These are phyloP conservation scores for Heteromormyrus szaboi DNA, from an alignment of 2,797 vertebrate genomes.

Conservation along the genomic window DNA sequence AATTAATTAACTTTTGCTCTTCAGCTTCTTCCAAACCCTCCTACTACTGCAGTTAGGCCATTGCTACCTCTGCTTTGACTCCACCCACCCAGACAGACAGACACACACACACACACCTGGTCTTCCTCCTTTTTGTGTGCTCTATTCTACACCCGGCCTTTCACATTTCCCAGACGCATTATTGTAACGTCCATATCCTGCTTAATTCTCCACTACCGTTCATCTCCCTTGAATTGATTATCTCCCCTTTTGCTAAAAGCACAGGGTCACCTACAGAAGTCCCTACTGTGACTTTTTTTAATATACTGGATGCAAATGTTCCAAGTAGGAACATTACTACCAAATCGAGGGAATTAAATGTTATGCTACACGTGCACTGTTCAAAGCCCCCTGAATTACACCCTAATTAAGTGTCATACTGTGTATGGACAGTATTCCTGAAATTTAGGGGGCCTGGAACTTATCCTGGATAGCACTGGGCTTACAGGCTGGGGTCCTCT, in stretches of 20 bases:
- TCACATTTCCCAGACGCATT: not conserved
- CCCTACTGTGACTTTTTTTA: not conserved
- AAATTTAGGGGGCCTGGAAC: not conserved
- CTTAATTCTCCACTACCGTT: not conserved
- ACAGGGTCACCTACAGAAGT: not conserved
- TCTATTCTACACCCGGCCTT: not conserved
- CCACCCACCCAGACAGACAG: not conserved
- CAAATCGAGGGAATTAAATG: not conserved
- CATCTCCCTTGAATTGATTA: not conserved
- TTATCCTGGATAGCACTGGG: not conserved
- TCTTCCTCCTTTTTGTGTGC: not conserved
- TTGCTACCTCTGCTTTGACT: not conserved
- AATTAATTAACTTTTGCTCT: constrained; percentile 1
- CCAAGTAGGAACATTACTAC: not conserved
- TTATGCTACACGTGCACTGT: not conserved
- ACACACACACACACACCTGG: not conserved
- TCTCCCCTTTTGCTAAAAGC: not conserved
- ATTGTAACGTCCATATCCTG: not conserved
- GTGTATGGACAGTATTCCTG: not conserved
- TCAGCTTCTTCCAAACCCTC: not conserved
- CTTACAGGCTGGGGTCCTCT: not conserved
- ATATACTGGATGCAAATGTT: not conserved
- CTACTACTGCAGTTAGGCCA: not conserved
- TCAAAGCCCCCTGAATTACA: not conserved
- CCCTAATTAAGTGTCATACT: not conserved